Evolutionary conservation across 2,797 vertebrate species (phyloP).

Genomic region (Falco novaeseelandiae): DNA sequence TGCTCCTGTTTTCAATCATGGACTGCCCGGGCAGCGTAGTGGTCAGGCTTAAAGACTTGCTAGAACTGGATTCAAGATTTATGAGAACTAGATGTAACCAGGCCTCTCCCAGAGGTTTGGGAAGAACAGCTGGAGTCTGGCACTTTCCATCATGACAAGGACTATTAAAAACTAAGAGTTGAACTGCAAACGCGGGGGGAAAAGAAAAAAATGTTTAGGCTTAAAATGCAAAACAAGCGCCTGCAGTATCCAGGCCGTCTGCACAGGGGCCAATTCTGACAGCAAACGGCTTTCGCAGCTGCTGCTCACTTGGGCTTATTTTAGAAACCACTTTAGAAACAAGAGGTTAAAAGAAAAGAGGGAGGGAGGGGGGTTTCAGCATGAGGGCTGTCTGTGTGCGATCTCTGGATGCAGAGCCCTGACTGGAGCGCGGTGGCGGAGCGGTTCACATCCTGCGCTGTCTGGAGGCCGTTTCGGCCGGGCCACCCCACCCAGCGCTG

Average conservation of each 20-base stretch:
- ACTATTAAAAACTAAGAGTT: constrained; percentile 77
- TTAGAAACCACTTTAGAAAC: constrained; percentile 73
- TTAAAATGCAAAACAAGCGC: constrained; percentile 67
- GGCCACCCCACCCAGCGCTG: constrained; percentile 70
- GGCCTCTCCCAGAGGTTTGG: constrained; percentile 80
- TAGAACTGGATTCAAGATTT: constrained; percentile 79
- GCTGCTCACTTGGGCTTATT: constrained; percentile 48
- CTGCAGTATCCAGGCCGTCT: constrained; percentile 35
- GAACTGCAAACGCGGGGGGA: not conserved
- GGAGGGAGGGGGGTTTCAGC: not conserved
- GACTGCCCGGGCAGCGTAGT: constrained; percentile 67
- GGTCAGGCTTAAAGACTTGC: constrained; percentile 77
- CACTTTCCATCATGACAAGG: constrained; percentile 77
- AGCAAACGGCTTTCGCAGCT: constrained; percentile 41
- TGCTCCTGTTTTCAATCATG: constrained; percentile 77
- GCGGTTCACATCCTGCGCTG: constrained; percentile 37
- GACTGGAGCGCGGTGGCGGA: constrained; percentile 34
- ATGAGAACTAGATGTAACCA: constrained; percentile 80
- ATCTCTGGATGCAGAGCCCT: constrained; percentile 27
- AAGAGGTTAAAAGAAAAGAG: constrained; percentile 57
- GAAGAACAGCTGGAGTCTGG: constrained; percentile 82
- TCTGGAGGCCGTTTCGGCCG: constrained; percentile 61
- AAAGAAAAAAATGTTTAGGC: not conserved
- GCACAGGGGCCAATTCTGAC: constrained; percentile 55
- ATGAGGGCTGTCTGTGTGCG: constrained; percentile 1